phyloP scores from a whole-genome alignment of 2,888 invertebrate genomes.

The Diarsia mendica region DNA sequence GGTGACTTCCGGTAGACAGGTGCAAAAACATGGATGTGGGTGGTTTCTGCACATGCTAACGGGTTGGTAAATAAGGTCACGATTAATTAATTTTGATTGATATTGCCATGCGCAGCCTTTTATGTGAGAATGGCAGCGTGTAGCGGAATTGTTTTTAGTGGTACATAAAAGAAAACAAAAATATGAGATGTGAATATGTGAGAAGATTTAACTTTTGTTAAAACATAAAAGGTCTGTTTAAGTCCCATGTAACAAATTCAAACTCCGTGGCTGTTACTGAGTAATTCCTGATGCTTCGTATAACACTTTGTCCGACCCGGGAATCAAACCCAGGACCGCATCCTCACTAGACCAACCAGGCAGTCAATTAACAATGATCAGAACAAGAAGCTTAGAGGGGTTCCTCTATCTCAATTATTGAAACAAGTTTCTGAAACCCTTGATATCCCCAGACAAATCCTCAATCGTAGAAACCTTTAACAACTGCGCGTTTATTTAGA shows the following conservation, averaged over 20 bases:
- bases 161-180: neutral
- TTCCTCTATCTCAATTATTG: neutral
- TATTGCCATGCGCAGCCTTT: neutral
- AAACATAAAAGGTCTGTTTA: too few relatives aligned
- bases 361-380: neutral
- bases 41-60: constrained; percentile 52
- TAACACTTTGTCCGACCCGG: too few relatives aligned
- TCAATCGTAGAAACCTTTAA: neutral
- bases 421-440: neutral
- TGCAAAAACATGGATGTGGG: constrained; percentile 57
- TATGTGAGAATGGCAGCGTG: neutral
- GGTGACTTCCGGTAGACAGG: constrained; percentile 62
- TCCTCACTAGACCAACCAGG: too few relatives aligned
- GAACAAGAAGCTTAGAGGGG: neutral
- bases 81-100: constrained; percentile 15
- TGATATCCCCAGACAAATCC: neutral
- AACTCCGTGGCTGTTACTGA: too few relatives aligned
- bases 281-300: too few relatives aligned
- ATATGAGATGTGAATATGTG: neutral
- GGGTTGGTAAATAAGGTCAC: constrained; percentile 22
- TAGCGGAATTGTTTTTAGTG: neutral
- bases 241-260: too few relatives aligned
- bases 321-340: too few relatives aligned
- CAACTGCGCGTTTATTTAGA: neutral
- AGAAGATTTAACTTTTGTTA: neutral